phyloP scores from a whole-genome alignment of 2,888 invertebrate genomes.

The Campoplex nolae region DNA sequence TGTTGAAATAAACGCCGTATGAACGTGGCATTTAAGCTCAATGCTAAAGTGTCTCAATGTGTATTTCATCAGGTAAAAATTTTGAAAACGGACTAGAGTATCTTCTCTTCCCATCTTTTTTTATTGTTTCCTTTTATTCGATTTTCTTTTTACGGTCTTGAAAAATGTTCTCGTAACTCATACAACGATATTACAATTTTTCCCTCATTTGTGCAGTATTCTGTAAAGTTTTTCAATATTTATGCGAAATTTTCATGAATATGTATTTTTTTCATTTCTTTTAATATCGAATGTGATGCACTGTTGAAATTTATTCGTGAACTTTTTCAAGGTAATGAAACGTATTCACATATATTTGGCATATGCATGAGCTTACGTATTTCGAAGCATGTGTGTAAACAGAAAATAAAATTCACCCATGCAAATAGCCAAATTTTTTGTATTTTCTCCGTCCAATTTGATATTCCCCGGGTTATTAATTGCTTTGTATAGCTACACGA shows the following conservation, averaged over 20 bases:
- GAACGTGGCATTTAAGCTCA: neutral
- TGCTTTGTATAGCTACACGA: slow-evolving; percentile 19
- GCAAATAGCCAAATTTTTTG: slow-evolving; percentile 43
- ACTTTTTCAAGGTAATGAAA: neutral
- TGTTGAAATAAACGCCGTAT: slow-evolving; percentile 27
- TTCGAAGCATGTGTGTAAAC: slow-evolving; percentile 7
- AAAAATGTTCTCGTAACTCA: neutral
- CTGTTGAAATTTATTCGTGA: neutral
- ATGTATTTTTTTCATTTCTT: neutral
- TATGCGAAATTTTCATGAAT: neutral
- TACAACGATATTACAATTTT: slow-evolving; percentile 10
- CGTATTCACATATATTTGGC: neutral
- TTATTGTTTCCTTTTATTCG: neutral
- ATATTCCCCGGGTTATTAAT: slow-evolving; percentile 43
- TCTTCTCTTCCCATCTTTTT: neutral
- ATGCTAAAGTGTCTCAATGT: slow-evolving; percentile 19
- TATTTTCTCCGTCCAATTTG: slow-evolving; percentile 31
- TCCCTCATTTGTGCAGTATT: neutral
- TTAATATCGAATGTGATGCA: neutral
- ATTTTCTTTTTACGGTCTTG: neutral
- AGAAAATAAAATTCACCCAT: neutral
- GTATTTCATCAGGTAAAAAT: slow-evolving; percentile 29
- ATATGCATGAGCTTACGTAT: neutral
- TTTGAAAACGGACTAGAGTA: neutral
- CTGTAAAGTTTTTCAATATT: neutral